Percentiles rank a stretch among this genome's conserved stretches.
These are phyloP conservation scores for Holocentrus rufus DNA, from an alignment of 2,797 vertebrate species.

Conservation along the genomic window DNA sequence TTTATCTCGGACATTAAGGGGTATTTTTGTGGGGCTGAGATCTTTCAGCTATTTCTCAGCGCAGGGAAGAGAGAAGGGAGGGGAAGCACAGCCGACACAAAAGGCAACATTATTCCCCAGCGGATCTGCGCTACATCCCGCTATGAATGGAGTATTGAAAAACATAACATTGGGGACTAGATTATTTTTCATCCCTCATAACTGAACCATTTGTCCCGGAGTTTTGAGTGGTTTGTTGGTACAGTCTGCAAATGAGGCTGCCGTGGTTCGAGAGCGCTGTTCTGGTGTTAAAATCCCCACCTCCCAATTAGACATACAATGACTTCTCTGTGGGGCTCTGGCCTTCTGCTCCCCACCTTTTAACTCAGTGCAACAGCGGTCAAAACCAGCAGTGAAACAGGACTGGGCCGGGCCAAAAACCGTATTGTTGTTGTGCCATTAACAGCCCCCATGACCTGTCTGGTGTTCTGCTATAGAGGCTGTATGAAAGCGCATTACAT, in stretches of 20 bases:
- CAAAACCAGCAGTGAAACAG: conserved; percentile 6
- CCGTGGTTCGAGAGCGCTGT: conserved; percentile 41
- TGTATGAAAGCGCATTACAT: conserved; percentile 1
- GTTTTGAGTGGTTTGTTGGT: conserved; percentile 72
- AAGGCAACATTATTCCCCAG: conserved; percentile 94
- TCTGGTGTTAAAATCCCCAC: conserved; percentile 72
- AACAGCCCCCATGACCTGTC: conserved; percentile 1
- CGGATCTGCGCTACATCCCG: conserved; percentile 82
- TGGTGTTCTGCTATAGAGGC: not conserved
- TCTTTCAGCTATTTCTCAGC: conserved; percentile 88
- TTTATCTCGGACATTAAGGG: conserved; percentile 74
- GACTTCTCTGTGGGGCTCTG: conserved; percentile 52
- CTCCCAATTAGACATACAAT: conserved; percentile 69
- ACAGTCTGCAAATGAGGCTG: conserved; percentile 66
- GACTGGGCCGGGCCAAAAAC: not conserved
- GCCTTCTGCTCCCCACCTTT: conserved; percentile 30
- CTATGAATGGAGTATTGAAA: conserved; percentile 98
- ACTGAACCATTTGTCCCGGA: conserved; percentile 80
- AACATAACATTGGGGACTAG: conserved; percentile 83
- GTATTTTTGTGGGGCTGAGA: conserved; percentile 80
- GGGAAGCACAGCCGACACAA: conserved; percentile 87
- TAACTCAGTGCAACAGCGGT: conserved; percentile 15
- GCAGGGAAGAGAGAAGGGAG: conserved; percentile 79
- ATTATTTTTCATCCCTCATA: conserved; percentile 91
- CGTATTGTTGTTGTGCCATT: not conserved